Conservation (phyloP, 1,140 invertebrate species). For the Medauroidea extradentata region DNA sequence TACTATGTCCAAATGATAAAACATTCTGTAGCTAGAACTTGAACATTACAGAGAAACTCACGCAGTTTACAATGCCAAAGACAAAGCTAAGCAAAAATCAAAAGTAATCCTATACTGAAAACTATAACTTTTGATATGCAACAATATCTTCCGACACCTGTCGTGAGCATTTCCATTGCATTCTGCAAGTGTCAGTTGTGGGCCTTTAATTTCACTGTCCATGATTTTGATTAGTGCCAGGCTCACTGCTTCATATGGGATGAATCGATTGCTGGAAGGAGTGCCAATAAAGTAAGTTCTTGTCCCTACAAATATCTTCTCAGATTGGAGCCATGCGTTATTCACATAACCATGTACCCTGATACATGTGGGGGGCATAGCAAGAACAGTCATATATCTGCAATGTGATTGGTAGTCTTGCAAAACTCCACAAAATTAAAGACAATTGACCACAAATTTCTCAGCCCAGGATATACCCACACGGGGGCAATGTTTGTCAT, state of each 20-base stretch:
- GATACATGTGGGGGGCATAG: too few species aligned
- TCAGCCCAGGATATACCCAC: too few species aligned
- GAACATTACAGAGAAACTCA: conserved; percentile 1
- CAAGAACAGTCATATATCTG: too few species aligned
- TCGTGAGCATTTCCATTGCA: conserved; percentile 27
- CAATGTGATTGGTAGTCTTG: too few species aligned
- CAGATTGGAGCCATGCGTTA: too few species aligned
- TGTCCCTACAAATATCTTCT: conserved; percentile 20
- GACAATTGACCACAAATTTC: too few species aligned
- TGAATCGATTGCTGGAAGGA: conserved; percentile 30
- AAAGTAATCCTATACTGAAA: conserved; percentile 15
- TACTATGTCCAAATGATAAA: too few species aligned
- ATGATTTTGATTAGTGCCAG: conserved; percentile 25
- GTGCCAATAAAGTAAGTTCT: conserved; percentile 32
- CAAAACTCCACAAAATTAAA: too few species aligned
- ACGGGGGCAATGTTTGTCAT: too few species aligned
- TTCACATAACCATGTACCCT: too few species aligned
- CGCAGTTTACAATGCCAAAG: background rate
- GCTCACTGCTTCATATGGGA: conserved; percentile 37
- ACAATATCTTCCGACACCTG: conserved; percentile 38
- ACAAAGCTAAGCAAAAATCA: background rate
- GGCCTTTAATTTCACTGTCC: conserved; percentile 40
- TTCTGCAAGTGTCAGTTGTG: conserved; percentile 39
- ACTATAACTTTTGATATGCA: conserved; percentile 35
- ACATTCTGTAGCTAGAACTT: too few species aligned